Percentiles rank a stretch among this genome's conserved stretches.
Evolutionary conservation across 1,140 invertebrate genomes (phyloP).

Genomic region (Drosophila pachea): DNA sequence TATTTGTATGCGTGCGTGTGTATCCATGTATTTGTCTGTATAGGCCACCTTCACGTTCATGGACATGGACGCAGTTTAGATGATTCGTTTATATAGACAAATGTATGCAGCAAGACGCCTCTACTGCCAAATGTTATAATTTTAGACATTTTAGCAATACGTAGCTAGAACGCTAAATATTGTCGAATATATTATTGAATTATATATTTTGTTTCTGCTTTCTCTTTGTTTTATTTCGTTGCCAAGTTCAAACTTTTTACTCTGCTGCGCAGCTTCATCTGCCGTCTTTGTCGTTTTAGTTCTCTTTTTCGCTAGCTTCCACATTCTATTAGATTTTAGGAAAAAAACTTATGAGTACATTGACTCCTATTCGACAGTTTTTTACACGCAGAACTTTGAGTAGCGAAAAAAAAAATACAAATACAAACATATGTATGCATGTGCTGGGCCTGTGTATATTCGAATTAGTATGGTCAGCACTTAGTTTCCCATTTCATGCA

Average conservation of each 20-base stretch:
- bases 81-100: neutral
- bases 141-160: constrained; percentile 24
- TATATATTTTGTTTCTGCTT: constrained; percentile 23
- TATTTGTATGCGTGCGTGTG: neutral
- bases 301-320: constrained; percentile 3
- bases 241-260: constrained; percentile 60
- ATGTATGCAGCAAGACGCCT: constrained; percentile 19
- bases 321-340: constrained; percentile 24
- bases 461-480: neutral
- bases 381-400: constrained; percentile 12
- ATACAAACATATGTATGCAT: neutral
- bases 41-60: constrained; percentile 65
- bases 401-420: neutral
- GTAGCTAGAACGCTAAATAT: too few species aligned
- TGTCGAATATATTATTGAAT: too few species aligned
- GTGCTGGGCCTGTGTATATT: neutral
- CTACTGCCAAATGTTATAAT: constrained; percentile 63
- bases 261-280: constrained; percentile 18
- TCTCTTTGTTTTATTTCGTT: constrained; percentile 48
- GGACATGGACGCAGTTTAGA: constrained; percentile 49
- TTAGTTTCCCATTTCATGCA: constrained; percentile 7
- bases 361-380: constrained; percentile 26
- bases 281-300: constrained; percentile 2
- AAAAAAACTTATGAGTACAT: constrained; percentile 27
- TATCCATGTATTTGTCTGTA: constrained; percentile 11